phyloP scores from a whole-genome alignment of 2,113 vertebrate genomes.

The Etia nguti region DNA sequence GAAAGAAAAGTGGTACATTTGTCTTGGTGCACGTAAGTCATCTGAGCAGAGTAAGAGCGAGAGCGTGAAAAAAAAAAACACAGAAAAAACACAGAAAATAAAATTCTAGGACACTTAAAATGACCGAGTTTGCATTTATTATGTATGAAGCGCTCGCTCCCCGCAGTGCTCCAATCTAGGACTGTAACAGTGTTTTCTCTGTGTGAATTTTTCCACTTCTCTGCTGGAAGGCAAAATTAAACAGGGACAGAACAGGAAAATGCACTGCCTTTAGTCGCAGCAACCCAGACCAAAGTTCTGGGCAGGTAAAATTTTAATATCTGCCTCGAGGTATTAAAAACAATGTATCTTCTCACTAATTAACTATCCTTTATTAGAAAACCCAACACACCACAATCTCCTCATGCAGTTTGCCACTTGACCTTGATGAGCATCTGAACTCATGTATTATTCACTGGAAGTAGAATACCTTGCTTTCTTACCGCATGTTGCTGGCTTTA shows the following conservation, averaged over 20 bases:
- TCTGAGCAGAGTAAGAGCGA: constrained; percentile 7
- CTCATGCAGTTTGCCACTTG: constrained; percentile 10
- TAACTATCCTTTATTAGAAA: constrained; percentile 62
- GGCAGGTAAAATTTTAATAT: constrained; percentile 40
- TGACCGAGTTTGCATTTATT: constrained; percentile 58
- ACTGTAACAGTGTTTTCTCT: constrained; percentile 53
- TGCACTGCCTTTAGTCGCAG: constrained; percentile 14
- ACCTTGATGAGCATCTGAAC: constrained; percentile 60
- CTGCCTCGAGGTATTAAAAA: constrained; percentile 13
- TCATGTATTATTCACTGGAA: constrained; percentile 66
- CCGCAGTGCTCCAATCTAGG: constrained; percentile 48
- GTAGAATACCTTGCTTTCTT: constrained; percentile 47
- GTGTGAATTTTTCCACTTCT: constrained; percentile 58
- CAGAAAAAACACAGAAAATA: constrained; percentile 40
- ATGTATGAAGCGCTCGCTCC: constrained; percentile 58
- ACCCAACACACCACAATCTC: constrained; percentile 5
- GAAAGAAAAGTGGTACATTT: constrained; percentile 37
- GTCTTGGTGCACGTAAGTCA: constrained; percentile 9
- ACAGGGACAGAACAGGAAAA: constrained; percentile 24
- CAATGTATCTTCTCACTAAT: constrained; percentile 3
- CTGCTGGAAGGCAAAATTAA: constrained; percentile 55
- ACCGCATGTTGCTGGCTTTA: constrained; percentile 34
- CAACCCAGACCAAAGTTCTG: constrained; percentile 1
- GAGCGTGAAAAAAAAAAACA: neutral
- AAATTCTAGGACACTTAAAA: constrained; percentile 62